phyloP scores from a whole-genome alignment of 92 coral and sea anemone species.

The Phenganax stokvisi region DNA sequence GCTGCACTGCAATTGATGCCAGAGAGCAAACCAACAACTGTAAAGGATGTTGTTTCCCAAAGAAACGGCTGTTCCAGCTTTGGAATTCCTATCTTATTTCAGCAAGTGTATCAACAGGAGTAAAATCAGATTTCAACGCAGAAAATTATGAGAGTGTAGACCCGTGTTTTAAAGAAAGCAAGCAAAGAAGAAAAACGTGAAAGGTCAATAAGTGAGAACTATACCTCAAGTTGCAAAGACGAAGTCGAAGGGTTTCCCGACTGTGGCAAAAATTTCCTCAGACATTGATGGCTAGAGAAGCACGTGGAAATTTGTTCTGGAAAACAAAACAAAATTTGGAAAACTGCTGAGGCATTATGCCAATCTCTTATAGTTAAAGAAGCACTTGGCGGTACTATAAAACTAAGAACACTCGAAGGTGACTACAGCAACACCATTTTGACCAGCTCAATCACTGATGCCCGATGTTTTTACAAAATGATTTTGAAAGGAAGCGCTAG shows the following conservation, averaged over 20 bases:
- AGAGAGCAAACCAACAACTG: constrained; percentile 41
- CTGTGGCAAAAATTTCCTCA: neutral
- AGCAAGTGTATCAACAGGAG: constrained; percentile 35
- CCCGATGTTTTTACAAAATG: neutral
- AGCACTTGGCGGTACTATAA: neutral
- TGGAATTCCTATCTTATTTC: neutral
- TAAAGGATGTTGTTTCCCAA: constrained; percentile 3
- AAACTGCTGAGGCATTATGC: neutral
- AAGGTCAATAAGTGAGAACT: neutral
- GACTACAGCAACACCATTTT: neutral
- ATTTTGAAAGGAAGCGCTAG: constrained; percentile 44
- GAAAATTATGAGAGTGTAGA: constrained; percentile 1
- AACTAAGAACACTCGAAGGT: neutral
- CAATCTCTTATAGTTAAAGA: neutral
- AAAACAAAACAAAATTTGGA: neutral
- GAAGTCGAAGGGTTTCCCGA: neutral
- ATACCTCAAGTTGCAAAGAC: neutral
- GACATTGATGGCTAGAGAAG: neutral
- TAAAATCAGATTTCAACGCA: constrained; percentile 17
- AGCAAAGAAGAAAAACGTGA: neutral
- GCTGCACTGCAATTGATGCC: neutral
- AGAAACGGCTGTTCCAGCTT: constrained; percentile 8
- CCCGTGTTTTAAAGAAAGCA: neutral
- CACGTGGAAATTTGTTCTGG: neutral
- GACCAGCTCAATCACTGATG: neutral